phyloP scores from a whole-genome alignment of 2,113 vertebrate species.

The Dipodomys merriami region DNA sequence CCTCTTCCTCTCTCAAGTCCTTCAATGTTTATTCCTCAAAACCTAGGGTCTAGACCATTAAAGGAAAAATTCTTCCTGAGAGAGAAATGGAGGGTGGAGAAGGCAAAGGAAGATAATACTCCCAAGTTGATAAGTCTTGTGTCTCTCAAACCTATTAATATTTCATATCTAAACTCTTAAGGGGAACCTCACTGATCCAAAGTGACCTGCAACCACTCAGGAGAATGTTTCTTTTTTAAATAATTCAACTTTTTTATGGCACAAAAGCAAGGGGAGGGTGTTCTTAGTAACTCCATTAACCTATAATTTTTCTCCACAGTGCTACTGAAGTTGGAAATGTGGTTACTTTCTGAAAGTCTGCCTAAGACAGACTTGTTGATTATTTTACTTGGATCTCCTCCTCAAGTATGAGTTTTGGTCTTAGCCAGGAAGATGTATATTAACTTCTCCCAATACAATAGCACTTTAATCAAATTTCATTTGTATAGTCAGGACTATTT shows the following conservation, averaged over 20 bases:
- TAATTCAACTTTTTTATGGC: constrained; percentile 85
- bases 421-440: background rate
- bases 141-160: constrained; percentile 83
- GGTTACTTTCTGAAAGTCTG: constrained; percentile 60
- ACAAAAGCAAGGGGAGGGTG: constrained; percentile 72
- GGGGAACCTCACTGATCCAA: constrained; percentile 87
- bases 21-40: background rate
- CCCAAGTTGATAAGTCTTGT: constrained; percentile 58
- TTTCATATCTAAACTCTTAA: constrained; percentile 86
- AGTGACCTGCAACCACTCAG: constrained; percentile 87
- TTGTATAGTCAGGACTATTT: background rate
- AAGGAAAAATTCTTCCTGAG: constrained; percentile 18
- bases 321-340: constrained; percentile 60
- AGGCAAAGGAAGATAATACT: constrained; percentile 28
- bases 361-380: constrained; percentile 21
- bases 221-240: constrained; percentile 84
- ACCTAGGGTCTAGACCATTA: background rate
- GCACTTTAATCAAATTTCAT: background rate
- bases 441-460: background rate
- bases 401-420: background rate
- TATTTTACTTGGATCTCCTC: background rate
- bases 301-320: constrained; percentile 46
- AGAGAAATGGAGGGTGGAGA: background rate
- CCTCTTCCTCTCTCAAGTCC: background rate
- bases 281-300: constrained; percentile 76